A percentile compares a stretch with the other conserved stretches of the same genome.
These are phyloP conservation scores for Bombyx huttoni DNA, from an alignment of 2,888 invertebrate genomes.

Conservation along the genomic window DNA sequence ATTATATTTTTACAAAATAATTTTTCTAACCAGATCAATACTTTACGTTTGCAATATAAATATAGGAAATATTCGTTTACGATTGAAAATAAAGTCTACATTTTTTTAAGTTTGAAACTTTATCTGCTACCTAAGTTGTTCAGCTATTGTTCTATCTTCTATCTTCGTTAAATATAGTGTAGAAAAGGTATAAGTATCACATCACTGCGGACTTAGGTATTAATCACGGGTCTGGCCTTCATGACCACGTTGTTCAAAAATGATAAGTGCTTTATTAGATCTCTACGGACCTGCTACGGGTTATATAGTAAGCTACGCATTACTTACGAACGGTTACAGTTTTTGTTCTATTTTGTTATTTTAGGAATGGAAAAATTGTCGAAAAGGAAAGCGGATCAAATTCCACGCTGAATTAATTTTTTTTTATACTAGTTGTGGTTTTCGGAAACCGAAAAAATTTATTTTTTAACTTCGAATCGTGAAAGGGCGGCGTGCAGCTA, in stretches of 20 bases:
- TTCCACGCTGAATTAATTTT: neutral
- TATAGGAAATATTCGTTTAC: too few relatives aligned
- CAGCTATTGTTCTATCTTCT: neutral
- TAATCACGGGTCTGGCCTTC: conserved; percentile 20
- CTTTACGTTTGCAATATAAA: too few relatives aligned
- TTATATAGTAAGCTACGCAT: conserved; percentile 22
- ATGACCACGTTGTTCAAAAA: conserved; percentile 17
- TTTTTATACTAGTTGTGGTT: neutral
- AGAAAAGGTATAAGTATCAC: neutral
- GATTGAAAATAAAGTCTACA: too few relatives aligned
- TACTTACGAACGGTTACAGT: neutral
- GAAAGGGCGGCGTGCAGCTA: too few relatives aligned
- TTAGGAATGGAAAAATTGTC: too few relatives aligned
- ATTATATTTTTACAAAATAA: too few relatives aligned
- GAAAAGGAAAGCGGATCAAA: neutral
- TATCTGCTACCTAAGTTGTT: too few relatives aligned
- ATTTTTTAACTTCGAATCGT: too few relatives aligned
- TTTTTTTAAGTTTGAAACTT: too few relatives aligned
- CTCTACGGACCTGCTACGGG: conserved; percentile 22
- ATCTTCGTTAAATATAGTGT: neutral
- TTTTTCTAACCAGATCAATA: too few relatives aligned
- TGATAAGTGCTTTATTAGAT: conserved; percentile 23
- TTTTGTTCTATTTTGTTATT: neutral
- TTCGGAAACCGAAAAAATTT: too few relatives aligned
- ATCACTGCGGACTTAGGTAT: conserved; percentile 10